Evolutionary conservation across 2,113 vertebrate species (phyloP).

Genomic region (Peucedramus taeniatus): DNA sequence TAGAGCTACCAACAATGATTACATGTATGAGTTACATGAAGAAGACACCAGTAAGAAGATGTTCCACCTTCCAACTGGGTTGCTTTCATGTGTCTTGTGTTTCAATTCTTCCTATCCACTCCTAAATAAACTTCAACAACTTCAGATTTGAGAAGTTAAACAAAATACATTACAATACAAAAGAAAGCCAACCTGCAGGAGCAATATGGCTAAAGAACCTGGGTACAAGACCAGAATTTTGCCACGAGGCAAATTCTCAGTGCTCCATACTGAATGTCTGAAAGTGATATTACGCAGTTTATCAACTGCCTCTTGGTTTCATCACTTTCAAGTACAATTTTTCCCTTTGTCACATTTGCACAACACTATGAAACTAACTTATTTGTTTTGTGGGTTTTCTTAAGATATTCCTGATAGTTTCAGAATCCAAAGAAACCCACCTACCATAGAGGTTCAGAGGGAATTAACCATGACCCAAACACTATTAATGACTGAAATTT

Average conservation of each 20-base stretch:
- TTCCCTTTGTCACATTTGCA: background rate
- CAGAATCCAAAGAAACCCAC: background rate
- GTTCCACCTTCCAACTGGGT: background rate
- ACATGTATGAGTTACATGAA: background rate
- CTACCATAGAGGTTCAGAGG: background rate
- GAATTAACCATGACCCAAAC: background rate
- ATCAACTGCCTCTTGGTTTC: background rate
- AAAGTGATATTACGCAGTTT: rapidly evolving
- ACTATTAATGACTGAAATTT: background rate
- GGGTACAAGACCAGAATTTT: background rate
- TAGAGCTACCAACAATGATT: background rate
- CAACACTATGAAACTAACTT: background rate
- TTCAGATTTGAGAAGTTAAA: background rate
- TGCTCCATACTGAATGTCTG: background rate
- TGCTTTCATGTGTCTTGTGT: background rate
- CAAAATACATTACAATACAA: background rate
- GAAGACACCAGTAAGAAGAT: background rate
- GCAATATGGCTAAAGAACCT: background rate
- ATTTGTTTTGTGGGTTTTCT: background rate
- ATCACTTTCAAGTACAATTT: background rate
- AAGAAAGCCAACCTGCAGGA: background rate
- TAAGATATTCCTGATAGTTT: background rate
- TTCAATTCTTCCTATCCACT: background rate
- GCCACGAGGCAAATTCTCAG: background rate
- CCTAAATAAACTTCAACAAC: background rate